Conservation (phyloP, 2,888 invertebrate genomes). For the Litoditis marina region DNA sequence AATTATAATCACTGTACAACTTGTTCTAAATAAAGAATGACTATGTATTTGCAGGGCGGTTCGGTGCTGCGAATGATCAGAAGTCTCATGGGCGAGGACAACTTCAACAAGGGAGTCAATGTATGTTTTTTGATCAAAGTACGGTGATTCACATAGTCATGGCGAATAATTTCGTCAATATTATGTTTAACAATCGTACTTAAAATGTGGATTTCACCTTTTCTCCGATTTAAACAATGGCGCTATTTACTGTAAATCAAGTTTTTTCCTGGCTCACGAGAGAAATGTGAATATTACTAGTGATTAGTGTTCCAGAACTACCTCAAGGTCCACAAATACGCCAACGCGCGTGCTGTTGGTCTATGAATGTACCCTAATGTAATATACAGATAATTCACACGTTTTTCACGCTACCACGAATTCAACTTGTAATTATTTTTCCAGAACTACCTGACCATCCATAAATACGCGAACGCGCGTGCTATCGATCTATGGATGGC, state of each 20-base stretch:
- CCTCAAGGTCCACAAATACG: conserved; percentile 71
- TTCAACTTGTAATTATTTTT: too few relatives aligned
- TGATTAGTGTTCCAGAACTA: conserved; percentile 66
- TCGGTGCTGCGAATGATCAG: conserved; percentile 56
- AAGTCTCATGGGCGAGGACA: conserved; percentile 48
- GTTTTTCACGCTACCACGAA: too few relatives aligned
- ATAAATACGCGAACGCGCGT: conserved; percentile 75
- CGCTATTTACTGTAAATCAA: too few relatives aligned
- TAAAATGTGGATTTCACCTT: not conserved
- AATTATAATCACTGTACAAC: too few relatives aligned
- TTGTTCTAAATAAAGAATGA: too few relatives aligned
- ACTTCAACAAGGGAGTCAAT: conserved; percentile 50
- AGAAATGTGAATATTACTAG: not conserved
- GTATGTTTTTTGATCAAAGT: conserved; percentile 28
- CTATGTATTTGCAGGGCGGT: conserved; percentile 44
- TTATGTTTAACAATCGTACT: too few relatives aligned
- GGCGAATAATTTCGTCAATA: too few relatives aligned
- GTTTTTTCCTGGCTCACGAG: too few relatives aligned
- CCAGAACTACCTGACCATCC: conserved; percentile 71
- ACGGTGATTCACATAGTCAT: not conserved
- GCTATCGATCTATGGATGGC: conserved; percentile 79
- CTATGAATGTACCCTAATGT: too few relatives aligned
- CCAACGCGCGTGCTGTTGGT: conserved; percentile 77
- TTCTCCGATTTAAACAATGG: not conserved
- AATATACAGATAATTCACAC: too few relatives aligned